Base-by-base conservation (phyloP, 2,113 vertebrate genomes). In the Synodontis membranacea region DNA sequence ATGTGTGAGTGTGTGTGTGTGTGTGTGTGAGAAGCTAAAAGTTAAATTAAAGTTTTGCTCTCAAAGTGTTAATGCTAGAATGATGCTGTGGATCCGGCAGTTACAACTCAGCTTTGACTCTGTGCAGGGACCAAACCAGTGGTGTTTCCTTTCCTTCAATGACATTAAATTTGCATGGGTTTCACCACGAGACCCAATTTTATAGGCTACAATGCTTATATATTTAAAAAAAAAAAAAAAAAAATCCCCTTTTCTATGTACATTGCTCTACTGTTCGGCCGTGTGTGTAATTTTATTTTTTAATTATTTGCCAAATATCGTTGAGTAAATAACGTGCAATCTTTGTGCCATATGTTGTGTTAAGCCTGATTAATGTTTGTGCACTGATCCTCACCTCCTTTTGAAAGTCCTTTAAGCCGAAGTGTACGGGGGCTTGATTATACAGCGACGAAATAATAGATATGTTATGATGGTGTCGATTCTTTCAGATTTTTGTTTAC, bases 241-340 rank as follows among this genome's bases (percentile, higher is more conserved):
- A 58, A 58, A 58, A 58, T 37, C 31, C 34, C 4, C 0, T 66
- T 66, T 66, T 66, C 25, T 82, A 48, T 15, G 19, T 48, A 31
- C 79, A 54, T 0, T 44, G 23, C 34, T 60, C 75, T 62, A 37
- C 68, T 76, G 83, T 78, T 58, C 31, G 14, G 83, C 8, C 5
- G 5, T 44, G 34, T 70, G 31, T 48, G 80, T 78, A 14, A 84
- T 83, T 75, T 84, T 60, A 52, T 66, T 23, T 70, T 50, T n/a
- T 21, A 4, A 37, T 82, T 86, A 88, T 89, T 92, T 93, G 92
- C 92, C 92, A 93, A 93, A 95, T 93, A 89, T 91, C 93, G 93
- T 93, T 92, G 90, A 90, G 92, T 93, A 93, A 93, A 93, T 93
- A 92, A 92, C 88, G 92, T 90, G 88, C 89, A 92, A 92, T 88